Evolutionary conservation across 2,113 vertebrate genomes (phyloP), one percentile per base, ranked within the genome.

Genomic region (Urocynchramus pylzowi): DNA sequence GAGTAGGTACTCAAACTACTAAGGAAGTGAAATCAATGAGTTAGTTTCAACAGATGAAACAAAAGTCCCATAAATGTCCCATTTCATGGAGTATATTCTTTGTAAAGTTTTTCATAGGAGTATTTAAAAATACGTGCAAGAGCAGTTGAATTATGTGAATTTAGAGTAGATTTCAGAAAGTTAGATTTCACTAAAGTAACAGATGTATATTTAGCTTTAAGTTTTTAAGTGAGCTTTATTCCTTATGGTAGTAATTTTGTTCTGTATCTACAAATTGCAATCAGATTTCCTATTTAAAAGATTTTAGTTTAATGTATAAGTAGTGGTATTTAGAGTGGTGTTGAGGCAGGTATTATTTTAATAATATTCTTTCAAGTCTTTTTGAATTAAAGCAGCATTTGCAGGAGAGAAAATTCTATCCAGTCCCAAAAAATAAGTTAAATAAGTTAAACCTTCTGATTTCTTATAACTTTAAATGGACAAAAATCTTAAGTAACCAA

Each of bases 321-420:
- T 63, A 65, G 20, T 20, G 20, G 5, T 44, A 68, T 77, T 71
- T 59, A 60, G 21, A 85, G 13, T 41, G 27, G 13, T 30, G 10
- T 59, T 31, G 20, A 23, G 12, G 0, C 0, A 0, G 37, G 1
- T 78, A 42, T 65, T 37, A 21, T 52, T 68, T 71, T 54, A 60
- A 24, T 39, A 56, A 20, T 80, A 33, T 10, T 67, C 35, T 53
- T 84, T 53, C 28, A 56, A 71, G 11, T 37, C 6, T 56, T 93
- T 47, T 73, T 33, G 2, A 64, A 26, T 80, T 69, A 65, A 69
- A 83, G 27, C 18, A 30, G 37, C 39, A 7, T 71, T 49, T 78
- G 28, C 47, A 74, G 47, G 18, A 67, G 26, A 78, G 17, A 74
- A 69, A 74, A 77, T 31, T 27, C 26, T 39, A 11, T 83, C 27